A percentile compares a stretch with the other conserved stretches of the same genome.
Evolutionary conservation across 2,888 invertebrate genomes (phyloP).

Genomic region (Lasioglossum lativentre): DNA sequence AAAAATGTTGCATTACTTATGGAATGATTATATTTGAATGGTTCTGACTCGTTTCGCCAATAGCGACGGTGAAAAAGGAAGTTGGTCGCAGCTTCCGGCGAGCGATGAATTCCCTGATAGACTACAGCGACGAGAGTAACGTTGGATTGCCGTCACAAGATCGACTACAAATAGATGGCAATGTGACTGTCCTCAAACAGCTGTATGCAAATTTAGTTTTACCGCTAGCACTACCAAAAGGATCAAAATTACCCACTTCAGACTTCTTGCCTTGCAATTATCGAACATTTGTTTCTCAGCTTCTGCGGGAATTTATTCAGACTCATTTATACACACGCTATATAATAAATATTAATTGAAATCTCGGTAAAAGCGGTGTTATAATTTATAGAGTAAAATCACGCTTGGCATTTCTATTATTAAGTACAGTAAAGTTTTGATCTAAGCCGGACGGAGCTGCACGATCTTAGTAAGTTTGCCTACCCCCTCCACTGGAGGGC

Average conservation of each 20-base stretch:
- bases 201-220: conserved; percentile 32
- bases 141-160: neutral
- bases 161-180: conserved; percentile 23
- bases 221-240: neutral
- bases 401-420: neutral
- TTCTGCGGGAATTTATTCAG: neutral
- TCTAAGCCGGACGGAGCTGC: too few relatives aligned
- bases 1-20: neutral
- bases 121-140: neutral
- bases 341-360: neutral
- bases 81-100: neutral
- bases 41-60: neutral
- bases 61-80: neutral
- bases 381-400: neutral
- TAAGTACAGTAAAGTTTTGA: too few relatives aligned
- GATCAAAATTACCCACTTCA: neutral
- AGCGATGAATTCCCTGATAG: conserved; percentile 3
- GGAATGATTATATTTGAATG: neutral
- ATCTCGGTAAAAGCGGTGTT: neutral
- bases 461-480: too few relatives aligned
- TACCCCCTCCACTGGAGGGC: too few relatives aligned
- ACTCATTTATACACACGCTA: too few relatives aligned
- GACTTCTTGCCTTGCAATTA: neutral
- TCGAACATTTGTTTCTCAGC: too few relatives aligned
- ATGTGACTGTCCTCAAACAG: conserved; percentile 42